These are phyloP conservation scores for Argentina silus DNA, from an alignment of 2,797 vertebrate genomes.

Conservation along the genomic window DNA sequence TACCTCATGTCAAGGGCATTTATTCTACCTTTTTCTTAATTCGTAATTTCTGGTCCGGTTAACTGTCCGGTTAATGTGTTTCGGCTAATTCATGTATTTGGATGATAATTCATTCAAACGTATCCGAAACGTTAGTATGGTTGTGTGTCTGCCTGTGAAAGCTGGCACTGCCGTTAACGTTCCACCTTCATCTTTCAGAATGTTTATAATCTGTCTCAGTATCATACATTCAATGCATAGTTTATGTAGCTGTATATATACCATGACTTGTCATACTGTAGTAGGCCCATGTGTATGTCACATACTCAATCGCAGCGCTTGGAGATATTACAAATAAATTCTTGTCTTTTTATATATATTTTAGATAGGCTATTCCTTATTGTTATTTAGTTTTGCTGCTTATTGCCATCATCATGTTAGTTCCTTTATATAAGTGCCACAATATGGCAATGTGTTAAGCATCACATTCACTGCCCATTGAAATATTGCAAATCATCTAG, in stretches of 20 bases:
- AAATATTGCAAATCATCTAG: slow-evolving; percentile 41
- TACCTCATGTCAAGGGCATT: not conserved
- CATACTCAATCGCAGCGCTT: not conserved
- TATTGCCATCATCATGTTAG: slow-evolving; percentile 50
- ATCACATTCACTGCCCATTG: slow-evolving; percentile 43
- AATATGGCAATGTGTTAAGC: slow-evolving; percentile 22
- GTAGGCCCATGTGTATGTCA: slow-evolving; percentile 15
- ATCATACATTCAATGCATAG: slow-evolving; percentile 86
- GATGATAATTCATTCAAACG: not conserved
- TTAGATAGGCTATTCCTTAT: not conserved
- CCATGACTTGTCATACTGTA: slow-evolving; percentile 23
- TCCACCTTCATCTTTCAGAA: slow-evolving; percentile 48
- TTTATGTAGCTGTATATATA: slow-evolving; percentile 71
- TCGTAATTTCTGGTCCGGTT: not conserved
- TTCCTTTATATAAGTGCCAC: slow-evolving; percentile 23
- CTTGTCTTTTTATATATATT: slow-evolving; percentile 5
- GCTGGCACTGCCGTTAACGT: slow-evolving; percentile 14
- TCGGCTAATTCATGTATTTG: not conserved
- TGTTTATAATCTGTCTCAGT: slow-evolving; percentile 60
- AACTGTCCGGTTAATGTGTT: not conserved
- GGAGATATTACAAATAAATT: slow-evolving; percentile 49
- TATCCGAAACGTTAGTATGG: not conserved
- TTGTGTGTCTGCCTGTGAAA: not conserved
- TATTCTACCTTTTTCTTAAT: no score
- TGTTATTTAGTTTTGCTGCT: slow-evolving; percentile 41